phyloP scores from a whole-genome alignment of 2,888 invertebrate species.

The Phyllotreta cruciferae region DNA sequence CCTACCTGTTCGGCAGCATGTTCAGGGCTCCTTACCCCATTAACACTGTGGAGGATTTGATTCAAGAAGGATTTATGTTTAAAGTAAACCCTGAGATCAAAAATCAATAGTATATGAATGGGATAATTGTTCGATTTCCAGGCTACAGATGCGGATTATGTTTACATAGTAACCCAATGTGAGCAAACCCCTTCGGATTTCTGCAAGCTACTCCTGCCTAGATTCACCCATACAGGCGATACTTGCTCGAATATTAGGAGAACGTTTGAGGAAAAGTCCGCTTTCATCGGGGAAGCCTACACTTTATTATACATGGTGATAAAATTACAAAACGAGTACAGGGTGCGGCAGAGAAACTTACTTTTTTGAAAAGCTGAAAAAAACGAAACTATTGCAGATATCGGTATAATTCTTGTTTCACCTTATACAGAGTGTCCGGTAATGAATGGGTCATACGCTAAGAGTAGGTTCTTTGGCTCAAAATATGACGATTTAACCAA shows the following conservation, averaged over 20 bases:
- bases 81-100: slow-evolving; percentile 14
- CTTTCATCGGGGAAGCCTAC: not conserved
- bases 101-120: not conserved
- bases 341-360: too few species aligned
- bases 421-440: too few species aligned
- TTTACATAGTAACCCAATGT: not conserved
- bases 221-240: not conserved
- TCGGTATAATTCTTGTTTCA: too few species aligned
- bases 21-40: slow-evolving; percentile 20
- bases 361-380: too few species aligned
- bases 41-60: slow-evolving; percentile 30
- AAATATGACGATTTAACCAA: not conserved
- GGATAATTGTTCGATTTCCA: not conserved
- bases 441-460: too few species aligned
- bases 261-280: not conserved
- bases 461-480: too few species aligned
- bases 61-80: slow-evolving; percentile 29
- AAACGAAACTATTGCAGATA: too few species aligned
- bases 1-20: not conserved
- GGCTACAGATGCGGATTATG: not conserved
- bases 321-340: not conserved
- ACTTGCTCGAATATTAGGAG: not conserved
- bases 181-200: not conserved
- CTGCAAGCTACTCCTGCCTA: not conserved
- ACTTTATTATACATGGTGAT: not conserved